phyloP scores from a whole-genome alignment of 2,113 vertebrate species.

The Pitta sordida region DNA sequence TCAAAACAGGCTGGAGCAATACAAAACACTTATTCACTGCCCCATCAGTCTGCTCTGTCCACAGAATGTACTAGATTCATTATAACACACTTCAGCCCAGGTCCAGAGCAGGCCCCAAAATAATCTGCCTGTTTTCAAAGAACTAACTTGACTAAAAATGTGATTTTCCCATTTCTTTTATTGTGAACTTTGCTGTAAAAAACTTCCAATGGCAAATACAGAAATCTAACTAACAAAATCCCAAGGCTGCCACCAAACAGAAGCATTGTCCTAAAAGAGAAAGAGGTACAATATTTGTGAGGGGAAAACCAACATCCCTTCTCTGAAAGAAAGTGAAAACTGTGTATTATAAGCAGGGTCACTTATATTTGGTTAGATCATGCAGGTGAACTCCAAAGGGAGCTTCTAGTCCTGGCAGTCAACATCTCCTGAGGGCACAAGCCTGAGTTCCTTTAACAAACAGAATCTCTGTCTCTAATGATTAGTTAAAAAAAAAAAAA shows the following conservation, averaged over 20 bases:
- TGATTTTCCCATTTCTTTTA: neutral
- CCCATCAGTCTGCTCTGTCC: neutral
- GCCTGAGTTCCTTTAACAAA: neutral
- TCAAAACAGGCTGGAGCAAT: neutral
- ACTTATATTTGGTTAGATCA: neutral
- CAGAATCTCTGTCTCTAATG: neutral
- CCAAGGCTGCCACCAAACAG: neutral
- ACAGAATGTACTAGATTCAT: neutral
- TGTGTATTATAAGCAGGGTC: neutral
- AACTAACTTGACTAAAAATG: neutral
- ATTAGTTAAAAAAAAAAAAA: neutral
- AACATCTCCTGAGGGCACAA: neutral
- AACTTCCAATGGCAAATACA: neutral
- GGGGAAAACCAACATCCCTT: neutral
- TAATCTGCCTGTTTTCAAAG: neutral
- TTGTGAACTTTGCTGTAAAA: neutral
- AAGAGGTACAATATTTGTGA: neutral
- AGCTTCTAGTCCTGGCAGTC: neutral
- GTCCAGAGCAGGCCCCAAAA: neutral
- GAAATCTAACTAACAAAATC: neutral
- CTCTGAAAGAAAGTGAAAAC: neutral
- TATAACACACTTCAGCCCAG: neutral
- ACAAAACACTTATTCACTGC: neutral
- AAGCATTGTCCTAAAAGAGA: neutral
- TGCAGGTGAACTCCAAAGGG: neutral